Percentiles rank a stretch among this genome's conserved stretches.
Conservation (phyloP, 92 coral and sea anemone genomes). For the Nematostella vectensis region DNA sequence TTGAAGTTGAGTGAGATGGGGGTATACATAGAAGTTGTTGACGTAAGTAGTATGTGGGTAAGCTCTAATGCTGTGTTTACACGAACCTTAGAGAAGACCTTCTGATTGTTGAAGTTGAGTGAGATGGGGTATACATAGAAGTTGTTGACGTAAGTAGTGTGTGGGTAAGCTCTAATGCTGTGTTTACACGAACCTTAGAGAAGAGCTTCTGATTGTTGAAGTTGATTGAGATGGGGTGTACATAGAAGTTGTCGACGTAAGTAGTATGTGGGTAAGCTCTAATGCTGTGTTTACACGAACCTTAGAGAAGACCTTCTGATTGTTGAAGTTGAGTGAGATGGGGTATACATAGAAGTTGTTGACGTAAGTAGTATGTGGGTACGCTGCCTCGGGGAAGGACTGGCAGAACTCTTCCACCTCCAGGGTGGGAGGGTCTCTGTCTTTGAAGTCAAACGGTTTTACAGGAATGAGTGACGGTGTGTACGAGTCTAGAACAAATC, state of each 20-base stretch:
- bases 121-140: conserved; percentile 77
- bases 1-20: conserved; percentile 71
- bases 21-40: conserved; percentile 82
- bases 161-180: conserved; percentile 90
- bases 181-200: conserved; percentile 64
- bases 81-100: conserved; percentile 88
- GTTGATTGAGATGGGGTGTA: conserved; percentile 80
- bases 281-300: too few species aligned
- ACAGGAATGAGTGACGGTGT: conserved; percentile 84
- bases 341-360: conserved; percentile 91
- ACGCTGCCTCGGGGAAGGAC: conserved; percentile 80
- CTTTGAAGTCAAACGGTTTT: conserved; percentile 54
- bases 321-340: conserved; percentile 69
- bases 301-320: conserved; percentile 88
- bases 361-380: conserved; percentile 74
- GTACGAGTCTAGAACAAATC: conserved; percentile 46
- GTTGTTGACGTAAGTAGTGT: conserved; percentile 68
- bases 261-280: conserved; percentile 81
- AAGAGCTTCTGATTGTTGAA: conserved; percentile 85
- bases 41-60: too few species aligned
- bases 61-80: too few species aligned
- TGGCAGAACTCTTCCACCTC: conserved; percentile 86
- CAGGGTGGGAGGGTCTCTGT: conserved; percentile 45
- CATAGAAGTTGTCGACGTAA: conserved; percentile 64
- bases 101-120: conserved; percentile 81